phyloP scores from a whole-genome alignment of 1,140 invertebrate species.

The Galleria mellonella region DNA sequence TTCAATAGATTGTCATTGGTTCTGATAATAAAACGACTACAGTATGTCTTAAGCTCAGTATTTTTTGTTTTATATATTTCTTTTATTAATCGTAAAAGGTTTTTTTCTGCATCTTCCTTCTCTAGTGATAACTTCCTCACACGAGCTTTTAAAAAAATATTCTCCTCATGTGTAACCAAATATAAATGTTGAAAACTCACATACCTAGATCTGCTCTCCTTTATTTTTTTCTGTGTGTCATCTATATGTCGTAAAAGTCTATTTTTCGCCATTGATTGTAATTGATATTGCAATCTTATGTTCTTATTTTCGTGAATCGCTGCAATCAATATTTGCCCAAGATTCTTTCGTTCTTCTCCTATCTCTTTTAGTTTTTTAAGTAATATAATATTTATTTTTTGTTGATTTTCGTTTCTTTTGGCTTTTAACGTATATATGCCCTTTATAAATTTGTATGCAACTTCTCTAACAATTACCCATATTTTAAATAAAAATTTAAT shows the following conservation, averaged over 20 bases:
- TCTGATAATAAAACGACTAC: conserved; percentile 43
- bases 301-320: conserved; percentile 52
- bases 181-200: conserved; percentile 53
- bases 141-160: conserved; percentile 39
- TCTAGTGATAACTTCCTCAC: conserved; percentile 38
- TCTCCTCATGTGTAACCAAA: conserved; percentile 47
- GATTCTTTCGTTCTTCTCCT: conserved; percentile 38
- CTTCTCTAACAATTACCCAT: conserved; percentile 3
- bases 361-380: conserved; percentile 46
- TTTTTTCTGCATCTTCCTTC: conserved; percentile 44
- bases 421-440: background rate
- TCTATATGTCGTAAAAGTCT: conserved; percentile 35
- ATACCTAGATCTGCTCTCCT: conserved; percentile 39
- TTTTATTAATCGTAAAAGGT: conserved; percentile 42
- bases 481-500: conserved; percentile 10
- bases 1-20: conserved; percentile 45
- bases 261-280: conserved; percentile 40
- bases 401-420: conserved; percentile 8
- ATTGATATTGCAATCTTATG: conserved; percentile 38
- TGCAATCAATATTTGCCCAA: conserved; percentile 34
- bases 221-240: conserved; percentile 39
- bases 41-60: conserved; percentile 43
- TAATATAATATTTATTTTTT: conserved; percentile 22
- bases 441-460: conserved; percentile 6
- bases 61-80: conserved; percentile 46